Conservation (phyloP, 2,888 invertebrate genomes). For the Chorisops tibialis region DNA sequence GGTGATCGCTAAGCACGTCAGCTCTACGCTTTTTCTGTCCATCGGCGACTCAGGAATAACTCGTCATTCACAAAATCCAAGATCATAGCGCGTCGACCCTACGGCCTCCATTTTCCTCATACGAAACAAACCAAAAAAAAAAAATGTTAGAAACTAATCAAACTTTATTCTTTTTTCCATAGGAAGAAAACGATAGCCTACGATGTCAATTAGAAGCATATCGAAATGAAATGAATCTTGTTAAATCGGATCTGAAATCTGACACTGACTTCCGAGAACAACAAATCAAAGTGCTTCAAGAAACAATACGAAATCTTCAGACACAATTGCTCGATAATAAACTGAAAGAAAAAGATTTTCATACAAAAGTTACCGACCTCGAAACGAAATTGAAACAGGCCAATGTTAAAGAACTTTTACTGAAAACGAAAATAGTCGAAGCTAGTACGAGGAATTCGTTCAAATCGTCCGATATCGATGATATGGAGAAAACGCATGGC, state of each 20-base stretch:
- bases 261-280: constrained; percentile 81
- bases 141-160: too few relatives aligned
- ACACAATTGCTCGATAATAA: constrained; percentile 51
- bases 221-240: constrained; percentile 87
- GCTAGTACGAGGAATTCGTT: constrained; percentile 39
- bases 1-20: too few relatives aligned
- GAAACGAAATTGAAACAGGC: constrained; percentile 49
- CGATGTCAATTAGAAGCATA: constrained; percentile 90
- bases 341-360: constrained; percentile 47
- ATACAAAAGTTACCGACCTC: constrained; percentile 45
- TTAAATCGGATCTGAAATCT: constrained; percentile 74
- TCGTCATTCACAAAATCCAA: too few relatives aligned
- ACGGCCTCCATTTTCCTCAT: too few relatives aligned
- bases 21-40: too few relatives aligned
- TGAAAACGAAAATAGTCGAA: constrained; percentile 49
- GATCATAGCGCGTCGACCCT: too few relatives aligned
- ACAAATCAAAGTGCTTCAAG: constrained; percentile 65
- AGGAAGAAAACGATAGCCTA: constrained; percentile 87
- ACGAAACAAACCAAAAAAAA: too few relatives aligned
- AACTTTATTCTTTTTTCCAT: not conserved
- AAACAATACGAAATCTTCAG: constrained; percentile 52
- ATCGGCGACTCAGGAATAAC: too few relatives aligned
- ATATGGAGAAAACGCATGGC: constrained; percentile 27
- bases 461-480: constrained; percentile 40
- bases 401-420: constrained; percentile 49